phyloP scores from a whole-genome alignment of 2,113 vertebrate genomes.

The Pampusana beccarii region DNA sequence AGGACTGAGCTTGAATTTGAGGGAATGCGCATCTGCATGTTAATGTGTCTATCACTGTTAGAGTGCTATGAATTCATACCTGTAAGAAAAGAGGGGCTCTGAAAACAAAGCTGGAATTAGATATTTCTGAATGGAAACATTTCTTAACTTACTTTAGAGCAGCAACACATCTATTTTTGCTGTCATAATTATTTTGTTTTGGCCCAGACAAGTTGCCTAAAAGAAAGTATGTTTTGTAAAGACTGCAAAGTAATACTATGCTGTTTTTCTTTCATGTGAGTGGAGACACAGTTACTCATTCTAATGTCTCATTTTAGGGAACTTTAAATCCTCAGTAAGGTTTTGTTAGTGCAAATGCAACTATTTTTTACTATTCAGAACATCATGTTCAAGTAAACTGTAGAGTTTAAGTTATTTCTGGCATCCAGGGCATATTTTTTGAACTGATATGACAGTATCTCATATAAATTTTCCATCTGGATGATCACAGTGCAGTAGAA shows the following conservation, averaged over 20 bases:
- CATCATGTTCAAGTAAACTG: conserved; percentile 70
- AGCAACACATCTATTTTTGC: not conserved
- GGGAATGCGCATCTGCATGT: not conserved
- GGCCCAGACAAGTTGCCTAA: not conserved
- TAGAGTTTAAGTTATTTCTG: conserved; percentile 70
- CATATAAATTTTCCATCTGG: conserved; percentile 73
- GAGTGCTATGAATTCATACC: not conserved
- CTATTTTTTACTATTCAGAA: conserved; percentile 61
- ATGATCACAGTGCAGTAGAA: conserved; percentile 43
- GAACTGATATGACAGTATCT: conserved; percentile 60
- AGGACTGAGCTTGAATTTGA: not conserved
- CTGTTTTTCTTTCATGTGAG: not conserved
- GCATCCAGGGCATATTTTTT: conserved; percentile 53
- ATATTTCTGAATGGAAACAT: not conserved
- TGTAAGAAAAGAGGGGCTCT: not conserved
- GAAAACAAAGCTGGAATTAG: not conserved
- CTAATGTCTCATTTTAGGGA: conserved; percentile 23
- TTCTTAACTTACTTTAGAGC: not conserved
- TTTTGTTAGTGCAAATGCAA: conserved; percentile 47
- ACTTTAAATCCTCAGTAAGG: not conserved
- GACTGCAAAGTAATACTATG: not conserved
- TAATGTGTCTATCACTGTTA: not conserved
- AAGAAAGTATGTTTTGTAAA: not conserved
- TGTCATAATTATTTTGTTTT: not conserved
- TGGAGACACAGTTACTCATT: not conserved